Evolutionary conservation across 2,113 vertebrate species (phyloP).

Genomic region (Mus musculus): GRCm39 chr5:142542501-142543000

Average conservation of each 20-base stretch:
- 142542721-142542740: not conserved
- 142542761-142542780: not conserved
- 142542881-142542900: no score
- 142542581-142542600: not conserved
- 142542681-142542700: not conserved
- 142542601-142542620: not conserved
- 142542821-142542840: not conserved
- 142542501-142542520: not conserved
- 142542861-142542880: not conserved
- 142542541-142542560: not conserved
- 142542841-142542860: not conserved
- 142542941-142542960: no score
- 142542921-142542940: no score
- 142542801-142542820: not conserved
- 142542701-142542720: not conserved
- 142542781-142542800: not conserved
- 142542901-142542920: no score
- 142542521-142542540: not conserved
- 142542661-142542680: fast-evolving
- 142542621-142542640: not conserved
- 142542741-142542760: not conserved
- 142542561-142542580: not conserved
- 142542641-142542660: not conserved
- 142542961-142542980: no score
- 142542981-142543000: no score